Conservation (phyloP, 2,797 vertebrate species). For the Pipistrellus kuhlii region DNA sequence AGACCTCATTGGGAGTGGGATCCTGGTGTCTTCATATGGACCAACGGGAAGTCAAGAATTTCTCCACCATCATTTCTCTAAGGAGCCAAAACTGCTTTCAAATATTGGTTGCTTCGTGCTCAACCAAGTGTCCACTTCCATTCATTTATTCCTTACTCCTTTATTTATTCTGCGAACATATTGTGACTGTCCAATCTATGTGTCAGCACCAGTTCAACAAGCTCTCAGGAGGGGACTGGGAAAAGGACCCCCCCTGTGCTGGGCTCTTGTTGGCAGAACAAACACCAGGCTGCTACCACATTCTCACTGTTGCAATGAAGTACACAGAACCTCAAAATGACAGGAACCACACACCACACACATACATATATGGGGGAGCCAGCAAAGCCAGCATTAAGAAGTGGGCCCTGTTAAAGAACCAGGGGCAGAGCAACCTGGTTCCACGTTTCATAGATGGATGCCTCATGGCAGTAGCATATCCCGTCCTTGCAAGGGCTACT, state of each 20-base stretch:
- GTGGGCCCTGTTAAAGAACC: background rate
- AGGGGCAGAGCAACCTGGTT: background rate
- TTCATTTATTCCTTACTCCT: background rate
- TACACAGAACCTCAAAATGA: background rate
- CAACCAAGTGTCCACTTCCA: slow-evolving; percentile 13
- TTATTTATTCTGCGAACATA: background rate
- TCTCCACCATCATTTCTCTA: slow-evolving; percentile 58
- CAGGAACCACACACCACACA: background rate
- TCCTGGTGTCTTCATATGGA: slow-evolving; percentile 60
- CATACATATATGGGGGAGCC: background rate
- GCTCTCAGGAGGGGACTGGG: background rate
- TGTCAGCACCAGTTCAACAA: slow-evolving; percentile 36
- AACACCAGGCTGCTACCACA: background rate
- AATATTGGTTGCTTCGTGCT: slow-evolving; percentile 43
- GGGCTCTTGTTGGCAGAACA: background rate
- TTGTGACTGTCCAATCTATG: slow-evolving; percentile 36
- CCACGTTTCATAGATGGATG: background rate
- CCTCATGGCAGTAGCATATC: background rate
- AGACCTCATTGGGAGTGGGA: slow-evolving; percentile 62
- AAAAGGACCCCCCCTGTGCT: background rate
- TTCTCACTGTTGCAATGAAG: background rate
- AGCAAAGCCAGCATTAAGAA: background rate
- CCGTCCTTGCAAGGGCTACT: background rate
- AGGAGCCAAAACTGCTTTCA: slow-evolving; percentile 60
- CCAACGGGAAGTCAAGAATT: slow-evolving; percentile 45